These are phyloP conservation scores for Characodon lateralis DNA, from an alignment of 2,797 vertebrate genomes.

Conservation along the genomic window DNA sequence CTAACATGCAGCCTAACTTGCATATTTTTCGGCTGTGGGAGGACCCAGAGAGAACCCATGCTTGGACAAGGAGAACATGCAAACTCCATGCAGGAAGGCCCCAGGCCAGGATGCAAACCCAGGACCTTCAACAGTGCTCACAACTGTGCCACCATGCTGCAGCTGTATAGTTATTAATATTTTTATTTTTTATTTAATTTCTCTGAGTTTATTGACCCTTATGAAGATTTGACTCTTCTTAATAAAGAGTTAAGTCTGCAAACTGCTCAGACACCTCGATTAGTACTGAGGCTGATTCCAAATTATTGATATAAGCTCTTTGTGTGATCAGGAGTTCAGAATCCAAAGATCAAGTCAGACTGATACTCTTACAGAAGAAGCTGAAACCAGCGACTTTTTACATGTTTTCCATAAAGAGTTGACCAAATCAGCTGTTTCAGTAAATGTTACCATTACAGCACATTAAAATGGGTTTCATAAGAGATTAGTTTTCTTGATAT, in stretches of 20 bases:
- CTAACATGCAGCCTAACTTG: background rate
- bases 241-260: background rate
- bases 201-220: too few relatives aligned
- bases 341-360: slow-evolving; percentile 18
- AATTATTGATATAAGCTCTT: background rate
- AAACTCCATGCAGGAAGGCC: background rate
- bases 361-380: background rate
- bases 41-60: background rate
- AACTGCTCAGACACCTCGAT: background rate
- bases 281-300: background rate
- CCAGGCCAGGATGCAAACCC: background rate
- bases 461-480: background rate
- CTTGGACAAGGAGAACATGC: background rate
- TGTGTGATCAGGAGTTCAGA: slow-evolving; percentile 18
- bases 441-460: background rate
- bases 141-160: background rate
- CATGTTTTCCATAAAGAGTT: background rate
- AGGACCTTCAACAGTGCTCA: background rate
- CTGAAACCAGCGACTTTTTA: background rate
- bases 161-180: background rate
- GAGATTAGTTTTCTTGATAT: background rate
- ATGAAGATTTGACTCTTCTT: background rate
- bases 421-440: background rate
- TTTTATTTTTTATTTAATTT: too few relatives aligned
- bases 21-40: background rate